Evolutionary conservation across 2,888 invertebrate species (phyloP).

Genomic region (Polymixis lichenea): DNA sequence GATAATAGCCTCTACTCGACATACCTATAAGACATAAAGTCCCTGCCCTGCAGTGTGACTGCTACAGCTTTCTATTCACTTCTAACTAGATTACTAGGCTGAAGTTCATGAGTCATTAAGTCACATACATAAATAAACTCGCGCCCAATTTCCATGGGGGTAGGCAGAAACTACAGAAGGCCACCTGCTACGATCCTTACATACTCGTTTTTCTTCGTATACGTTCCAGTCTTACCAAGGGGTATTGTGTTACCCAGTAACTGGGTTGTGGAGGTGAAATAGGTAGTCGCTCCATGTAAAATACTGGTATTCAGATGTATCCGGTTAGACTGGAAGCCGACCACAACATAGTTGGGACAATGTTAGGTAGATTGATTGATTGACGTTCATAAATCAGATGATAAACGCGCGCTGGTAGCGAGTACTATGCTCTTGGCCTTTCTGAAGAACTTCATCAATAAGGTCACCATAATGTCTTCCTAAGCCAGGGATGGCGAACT

Average conservation of each 20-base stretch:
- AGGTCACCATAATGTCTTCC: too few relatives aligned
- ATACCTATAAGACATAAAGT: background rate
- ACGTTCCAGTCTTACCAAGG: too few relatives aligned
- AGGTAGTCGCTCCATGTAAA: too few relatives aligned
- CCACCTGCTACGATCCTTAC: background rate
- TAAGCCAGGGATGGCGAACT: too few relatives aligned
- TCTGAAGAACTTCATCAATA: background rate
- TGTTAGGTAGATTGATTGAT: too few relatives aligned
- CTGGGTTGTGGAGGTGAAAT: too few relatives aligned
- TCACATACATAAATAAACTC: background rate
- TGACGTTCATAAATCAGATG: too few relatives aligned
- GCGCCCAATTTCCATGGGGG: too few relatives aligned
- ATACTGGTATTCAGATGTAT: too few relatives aligned
- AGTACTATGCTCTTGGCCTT: background rate
- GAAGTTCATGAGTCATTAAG: slow-evolving; percentile 23
- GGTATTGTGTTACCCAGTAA: too few relatives aligned
- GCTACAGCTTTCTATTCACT: background rate
- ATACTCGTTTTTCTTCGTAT: background rate
- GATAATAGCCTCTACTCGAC: background rate
- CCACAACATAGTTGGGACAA: too few relatives aligned
- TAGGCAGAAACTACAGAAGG: background rate
- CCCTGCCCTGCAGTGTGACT: background rate
- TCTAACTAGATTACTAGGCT: background rate
- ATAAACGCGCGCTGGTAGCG: background rate
- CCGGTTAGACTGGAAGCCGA: too few relatives aligned